Evolutionary conservation across 2,888 invertebrate genomes (phyloP).

Genomic region (Diloba caeruleocephala): DNA sequence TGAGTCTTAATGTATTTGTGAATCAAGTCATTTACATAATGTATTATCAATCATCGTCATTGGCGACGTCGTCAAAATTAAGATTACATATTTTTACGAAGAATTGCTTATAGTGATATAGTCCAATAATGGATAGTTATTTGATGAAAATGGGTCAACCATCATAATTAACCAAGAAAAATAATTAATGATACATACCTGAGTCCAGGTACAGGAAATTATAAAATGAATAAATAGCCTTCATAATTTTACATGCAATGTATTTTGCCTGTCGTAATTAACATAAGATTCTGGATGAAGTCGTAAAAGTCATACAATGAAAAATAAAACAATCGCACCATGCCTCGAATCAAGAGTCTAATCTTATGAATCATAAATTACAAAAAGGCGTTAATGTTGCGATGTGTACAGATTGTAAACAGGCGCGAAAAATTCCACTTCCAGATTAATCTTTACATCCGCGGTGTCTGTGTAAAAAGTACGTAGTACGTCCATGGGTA

Average conservation of each 20-base stretch:
- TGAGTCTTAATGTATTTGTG: slow-evolving; percentile 33
- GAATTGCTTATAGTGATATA: slow-evolving; percentile 27
- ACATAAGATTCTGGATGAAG: slow-evolving; percentile 20
- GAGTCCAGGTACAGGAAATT: background rate
- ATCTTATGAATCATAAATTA: slow-evolving; percentile 46
- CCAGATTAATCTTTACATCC: slow-evolving; percentile 47
- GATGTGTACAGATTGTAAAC: slow-evolving; percentile 30
- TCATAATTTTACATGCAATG: background rate
- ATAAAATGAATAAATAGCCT: background rate
- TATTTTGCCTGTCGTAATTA: slow-evolving; percentile 7
- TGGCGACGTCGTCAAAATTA: slow-evolving; percentile 41
- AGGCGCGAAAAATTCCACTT: slow-evolving; percentile 49
- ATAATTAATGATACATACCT: background rate
- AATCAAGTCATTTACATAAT: slow-evolving; percentile 33
- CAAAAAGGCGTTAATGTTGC: slow-evolving; percentile 40
- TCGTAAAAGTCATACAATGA: slow-evolving; percentile 15
- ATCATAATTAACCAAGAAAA: slow-evolving; percentile 7
- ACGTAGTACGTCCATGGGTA: slow-evolving; percentile 63
- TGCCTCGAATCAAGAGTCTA: slow-evolving; percentile 25
- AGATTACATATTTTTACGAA: slow-evolving; percentile 19
- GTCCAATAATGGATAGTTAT: slow-evolving; percentile 19
- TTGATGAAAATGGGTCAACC: background rate
- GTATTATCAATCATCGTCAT: slow-evolving; percentile 38
- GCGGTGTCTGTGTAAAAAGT: slow-evolving; percentile 60
- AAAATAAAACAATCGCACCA: slow-evolving; percentile 29